Conservation (phyloP, 2,797 vertebrate genomes). For the Loris lydekkerianus region DNA sequence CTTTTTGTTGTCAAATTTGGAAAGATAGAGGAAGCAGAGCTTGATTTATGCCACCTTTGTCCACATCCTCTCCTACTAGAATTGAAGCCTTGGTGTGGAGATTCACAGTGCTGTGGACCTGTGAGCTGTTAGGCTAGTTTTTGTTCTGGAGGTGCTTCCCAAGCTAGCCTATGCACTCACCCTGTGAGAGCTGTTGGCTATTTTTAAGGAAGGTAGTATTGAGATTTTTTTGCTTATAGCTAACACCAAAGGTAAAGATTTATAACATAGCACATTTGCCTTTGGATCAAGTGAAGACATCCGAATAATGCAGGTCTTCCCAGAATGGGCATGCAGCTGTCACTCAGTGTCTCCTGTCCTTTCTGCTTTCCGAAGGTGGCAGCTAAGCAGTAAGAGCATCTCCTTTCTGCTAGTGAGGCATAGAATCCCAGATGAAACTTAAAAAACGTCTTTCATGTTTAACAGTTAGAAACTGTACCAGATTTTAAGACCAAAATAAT, state of each 20-base stretch:
- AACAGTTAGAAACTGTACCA: constrained; percentile 54
- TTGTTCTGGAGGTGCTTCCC: background rate
- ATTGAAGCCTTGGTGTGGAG: background rate
- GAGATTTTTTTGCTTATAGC: background rate
- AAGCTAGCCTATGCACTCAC: background rate
- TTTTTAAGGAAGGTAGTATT: background rate
- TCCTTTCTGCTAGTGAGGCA: constrained; percentile 10
- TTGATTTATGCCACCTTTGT: background rate
- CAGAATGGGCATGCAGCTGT: background rate
- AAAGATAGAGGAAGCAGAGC: background rate
- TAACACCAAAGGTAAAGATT: background rate
- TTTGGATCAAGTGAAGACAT: background rate
- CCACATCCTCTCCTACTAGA: background rate
- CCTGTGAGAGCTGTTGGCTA: background rate
- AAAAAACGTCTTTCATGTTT: constrained; percentile 4
- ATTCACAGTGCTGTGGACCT: background rate
- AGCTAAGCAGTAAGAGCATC: background rate
- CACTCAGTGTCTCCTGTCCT: background rate
- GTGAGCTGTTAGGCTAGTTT: background rate
- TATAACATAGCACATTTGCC: background rate
- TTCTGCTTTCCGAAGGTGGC: background rate
- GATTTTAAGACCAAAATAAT: constrained; percentile 66
- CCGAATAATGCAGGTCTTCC: background rate
- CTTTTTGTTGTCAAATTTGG: background rate
- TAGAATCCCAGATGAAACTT: background rate